Percentiles rank a stretch among this genome's conserved stretches.
phyloP scores from a whole-genome alignment of 2,797 vertebrate species.

The Platalea minor region DNA sequence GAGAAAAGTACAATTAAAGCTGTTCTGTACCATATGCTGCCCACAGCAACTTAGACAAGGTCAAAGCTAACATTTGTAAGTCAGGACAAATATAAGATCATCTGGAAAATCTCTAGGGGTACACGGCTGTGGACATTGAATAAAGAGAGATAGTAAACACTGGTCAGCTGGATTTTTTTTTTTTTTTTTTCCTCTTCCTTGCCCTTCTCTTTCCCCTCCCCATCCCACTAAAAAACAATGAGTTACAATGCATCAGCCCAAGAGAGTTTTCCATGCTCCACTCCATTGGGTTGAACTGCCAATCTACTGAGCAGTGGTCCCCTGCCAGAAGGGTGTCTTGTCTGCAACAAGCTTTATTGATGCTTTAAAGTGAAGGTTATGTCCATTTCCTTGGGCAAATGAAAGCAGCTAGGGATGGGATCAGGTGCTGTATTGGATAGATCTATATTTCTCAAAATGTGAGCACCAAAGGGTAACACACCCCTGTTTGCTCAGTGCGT shows the following conservation, averaged over 20 bases:
- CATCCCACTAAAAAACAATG: neutral
- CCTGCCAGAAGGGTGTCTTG: conserved; percentile 30
- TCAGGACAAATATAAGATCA: conserved; percentile 79
- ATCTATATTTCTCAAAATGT: conserved; percentile 40
- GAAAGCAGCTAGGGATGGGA: conserved; percentile 73
- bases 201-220: neutral
- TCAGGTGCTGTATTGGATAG: conserved; percentile 77
- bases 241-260: conserved; percentile 56
- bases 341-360: conserved; percentile 56
- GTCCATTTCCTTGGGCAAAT: conserved; percentile 80
- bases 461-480: neutral
- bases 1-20: conserved; percentile 85
- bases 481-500: neutral
- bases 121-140: conserved; percentile 38
- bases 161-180: conserved; percentile 13
- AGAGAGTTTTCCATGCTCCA: conserved; percentile 74
- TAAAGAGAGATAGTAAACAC: conserved; percentile 28
- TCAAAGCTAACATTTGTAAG: conserved; percentile 74
- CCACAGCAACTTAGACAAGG: conserved; percentile 76
- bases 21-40: conserved; percentile 84
- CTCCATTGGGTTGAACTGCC: conserved; percentile 59
- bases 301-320: conserved; percentile 53
- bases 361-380: conserved; percentile 77
- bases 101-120: conserved; percentile 75
- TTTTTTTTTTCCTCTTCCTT: neutral